Percentiles rank a stretch among this genome's conserved stretches.
These are phyloP conservation scores for Apantesis nais DNA, from an alignment of 2,888 invertebrate species.

Conservation along the genomic window DNA sequence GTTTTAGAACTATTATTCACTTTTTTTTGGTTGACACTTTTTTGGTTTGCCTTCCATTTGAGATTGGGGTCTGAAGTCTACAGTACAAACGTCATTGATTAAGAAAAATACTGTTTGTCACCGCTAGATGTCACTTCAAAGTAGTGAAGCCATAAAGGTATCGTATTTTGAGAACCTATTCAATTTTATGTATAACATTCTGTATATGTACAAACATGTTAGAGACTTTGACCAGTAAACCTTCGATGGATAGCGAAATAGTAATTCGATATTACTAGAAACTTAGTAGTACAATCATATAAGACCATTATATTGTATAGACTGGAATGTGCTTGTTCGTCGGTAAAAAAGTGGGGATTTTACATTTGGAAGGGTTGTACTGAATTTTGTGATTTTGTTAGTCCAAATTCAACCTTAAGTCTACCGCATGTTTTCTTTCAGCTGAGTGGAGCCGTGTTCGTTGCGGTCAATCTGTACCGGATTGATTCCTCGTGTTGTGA, in stretches of 20 bases:
- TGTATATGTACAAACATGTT: not conserved
- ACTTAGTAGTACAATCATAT: constrained; percentile 31
- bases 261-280: not conserved
- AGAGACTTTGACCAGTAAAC: not conserved
- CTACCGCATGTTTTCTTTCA: constrained; percentile 84
- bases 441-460: constrained; percentile 82
- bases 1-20: too few species aligned
- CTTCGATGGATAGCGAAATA: constrained; percentile 17
- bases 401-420: constrained; percentile 81
- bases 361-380: constrained; percentile 47
- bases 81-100: constrained; percentile 44
- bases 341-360: constrained; percentile 30
- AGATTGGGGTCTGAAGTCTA: too few species aligned
- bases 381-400: constrained; percentile 54
- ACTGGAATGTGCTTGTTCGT: constrained; percentile 16
- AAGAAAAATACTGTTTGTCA: constrained; percentile 15
- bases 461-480: constrained; percentile 81
- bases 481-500: constrained; percentile 85
- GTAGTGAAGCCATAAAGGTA: not conserved
- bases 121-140: constrained; percentile 41
- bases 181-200: constrained; percentile 16
- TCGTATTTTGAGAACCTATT: not conserved
- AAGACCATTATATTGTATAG: constrained; percentile 40
- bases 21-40: too few species aligned
- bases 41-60: too few species aligned